phyloP scores from a whole-genome alignment of 2,888 invertebrate species.

The Lissonota sp. region DNA sequence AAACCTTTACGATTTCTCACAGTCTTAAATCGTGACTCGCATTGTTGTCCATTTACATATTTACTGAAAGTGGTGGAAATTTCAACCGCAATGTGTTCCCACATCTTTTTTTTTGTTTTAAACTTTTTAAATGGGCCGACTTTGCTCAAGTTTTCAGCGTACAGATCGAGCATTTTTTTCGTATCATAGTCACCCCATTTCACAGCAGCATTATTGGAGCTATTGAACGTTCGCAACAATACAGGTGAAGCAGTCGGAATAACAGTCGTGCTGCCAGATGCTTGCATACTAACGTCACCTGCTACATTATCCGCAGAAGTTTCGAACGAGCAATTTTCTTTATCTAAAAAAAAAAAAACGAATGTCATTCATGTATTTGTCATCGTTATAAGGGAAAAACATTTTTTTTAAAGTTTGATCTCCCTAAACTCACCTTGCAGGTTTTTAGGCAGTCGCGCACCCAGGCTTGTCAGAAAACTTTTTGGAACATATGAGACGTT shows the following conservation, averaged over 20 bases:
- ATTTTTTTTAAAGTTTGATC: not conserved
- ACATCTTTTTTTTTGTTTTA: constrained; percentile 12
- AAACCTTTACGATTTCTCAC: too few species aligned
- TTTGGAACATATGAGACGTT: not conserved
- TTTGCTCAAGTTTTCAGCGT: constrained; percentile 1
- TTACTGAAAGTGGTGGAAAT: too few species aligned
- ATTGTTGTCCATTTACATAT: too few species aligned
- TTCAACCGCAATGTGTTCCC: constrained; percentile 18
- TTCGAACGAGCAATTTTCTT: not conserved
- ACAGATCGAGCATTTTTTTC: constrained; percentile 4
- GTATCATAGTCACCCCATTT: constrained; percentile 11
- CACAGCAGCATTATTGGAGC: constrained; percentile 3
- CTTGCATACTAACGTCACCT: not conserved
- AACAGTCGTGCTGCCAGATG: constrained; percentile 4
- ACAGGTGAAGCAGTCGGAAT: not conserved
- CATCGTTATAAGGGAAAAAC: constrained; percentile 1
- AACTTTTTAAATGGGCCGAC: constrained; percentile 11
- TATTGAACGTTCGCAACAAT: constrained; percentile 9
- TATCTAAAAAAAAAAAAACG: not conserved
- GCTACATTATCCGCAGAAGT: not conserved
- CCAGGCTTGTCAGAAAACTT: constrained; percentile 6
- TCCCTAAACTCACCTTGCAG: constrained; percentile 1
- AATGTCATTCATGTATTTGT: constrained; percentile 6
- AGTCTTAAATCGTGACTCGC: too few species aligned
- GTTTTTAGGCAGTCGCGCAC: not conserved